Conservation (phyloP, 2,888 invertebrate species). For the Thera britannica region DNA sequence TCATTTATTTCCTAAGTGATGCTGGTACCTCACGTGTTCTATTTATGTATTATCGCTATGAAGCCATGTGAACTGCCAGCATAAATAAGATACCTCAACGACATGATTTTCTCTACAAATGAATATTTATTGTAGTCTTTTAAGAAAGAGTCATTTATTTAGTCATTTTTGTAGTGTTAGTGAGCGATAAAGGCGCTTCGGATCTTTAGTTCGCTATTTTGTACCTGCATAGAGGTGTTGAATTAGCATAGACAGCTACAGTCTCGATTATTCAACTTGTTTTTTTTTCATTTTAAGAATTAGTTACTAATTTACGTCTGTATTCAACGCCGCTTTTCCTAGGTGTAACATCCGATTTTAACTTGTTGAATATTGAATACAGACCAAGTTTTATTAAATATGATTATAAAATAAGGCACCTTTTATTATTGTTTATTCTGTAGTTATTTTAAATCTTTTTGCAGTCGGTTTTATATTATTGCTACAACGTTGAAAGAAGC, state of each 20-base stretch:
- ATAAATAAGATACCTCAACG: slow-evolving; percentile 67
- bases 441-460: not conserved
- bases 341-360: not conserved
- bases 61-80: slow-evolving; percentile 1
- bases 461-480: not conserved
- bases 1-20: slow-evolving; percentile 60
- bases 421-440: too few relatives aligned
- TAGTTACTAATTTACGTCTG: not conserved
- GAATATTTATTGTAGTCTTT: slow-evolving; percentile 68
- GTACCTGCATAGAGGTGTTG: slow-evolving; percentile 59
- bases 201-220: slow-evolving; percentile 58
- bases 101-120: slow-evolving; percentile 53
- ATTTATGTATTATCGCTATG: not conserved
- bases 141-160: slow-evolving; percentile 76
- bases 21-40: not conserved
- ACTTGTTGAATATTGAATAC: not conserved
- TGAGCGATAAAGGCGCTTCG: slow-evolving; percentile 34
- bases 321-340: not conserved
- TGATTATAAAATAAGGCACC: too few relatives aligned
- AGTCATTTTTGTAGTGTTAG: slow-evolving; percentile 78
- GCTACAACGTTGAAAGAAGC: not conserved
- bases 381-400: not conserved
- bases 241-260: slow-evolving; percentile 36
- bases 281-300: not conserved
- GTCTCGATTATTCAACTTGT: slow-evolving; percentile 13